Conservation (phyloP, 2,888 invertebrate species). For the Drosophila rellima region DNA sequence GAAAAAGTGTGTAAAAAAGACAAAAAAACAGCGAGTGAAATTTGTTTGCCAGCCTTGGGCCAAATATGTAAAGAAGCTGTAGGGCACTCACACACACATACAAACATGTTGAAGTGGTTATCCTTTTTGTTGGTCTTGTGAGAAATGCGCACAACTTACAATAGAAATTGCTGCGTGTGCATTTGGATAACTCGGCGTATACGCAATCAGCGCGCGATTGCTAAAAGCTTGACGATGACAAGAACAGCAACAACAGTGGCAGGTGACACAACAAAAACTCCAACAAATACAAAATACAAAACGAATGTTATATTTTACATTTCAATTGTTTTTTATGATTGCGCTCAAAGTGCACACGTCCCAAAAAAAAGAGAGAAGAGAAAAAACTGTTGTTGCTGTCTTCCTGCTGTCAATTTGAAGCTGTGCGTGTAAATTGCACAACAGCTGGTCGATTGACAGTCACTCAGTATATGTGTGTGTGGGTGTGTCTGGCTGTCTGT, state of each 20-base stretch:
- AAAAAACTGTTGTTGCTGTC: constrained; percentile 45
- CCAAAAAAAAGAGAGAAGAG: constrained; percentile 16
- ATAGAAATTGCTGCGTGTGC: constrained; percentile 74
- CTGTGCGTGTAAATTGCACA: constrained; percentile 79
- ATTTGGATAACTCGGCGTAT: constrained; percentile 76
- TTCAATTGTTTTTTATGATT: constrained; percentile 82
- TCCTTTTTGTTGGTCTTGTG: constrained; percentile 51
- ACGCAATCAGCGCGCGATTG: constrained; percentile 76
- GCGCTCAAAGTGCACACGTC: constrained; percentile 76
- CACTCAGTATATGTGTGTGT: constrained; percentile 25
- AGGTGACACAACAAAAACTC: constrained; percentile 56
- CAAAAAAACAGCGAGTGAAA: constrained; percentile 56
- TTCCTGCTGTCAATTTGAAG: constrained; percentile 73
- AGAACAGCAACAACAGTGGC: constrained; percentile 31
- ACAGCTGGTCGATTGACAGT: constrained; percentile 77
- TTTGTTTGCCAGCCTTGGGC: constrained; percentile 72
- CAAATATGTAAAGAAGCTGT: constrained; percentile 51
- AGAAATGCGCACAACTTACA: constrained; percentile 77
- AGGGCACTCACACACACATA: constrained; percentile 21
- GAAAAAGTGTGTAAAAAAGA: constrained; percentile 24
- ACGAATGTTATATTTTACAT: constrained; percentile 79
- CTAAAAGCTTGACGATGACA: constrained; percentile 65
- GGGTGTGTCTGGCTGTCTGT: constrained; percentile 17
- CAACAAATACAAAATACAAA: constrained; percentile 38
- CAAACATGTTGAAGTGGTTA: constrained; percentile 15